Evolutionary conservation across 2,113 vertebrate species (phyloP).

Genomic region (Prietella phreatophila): DNA sequence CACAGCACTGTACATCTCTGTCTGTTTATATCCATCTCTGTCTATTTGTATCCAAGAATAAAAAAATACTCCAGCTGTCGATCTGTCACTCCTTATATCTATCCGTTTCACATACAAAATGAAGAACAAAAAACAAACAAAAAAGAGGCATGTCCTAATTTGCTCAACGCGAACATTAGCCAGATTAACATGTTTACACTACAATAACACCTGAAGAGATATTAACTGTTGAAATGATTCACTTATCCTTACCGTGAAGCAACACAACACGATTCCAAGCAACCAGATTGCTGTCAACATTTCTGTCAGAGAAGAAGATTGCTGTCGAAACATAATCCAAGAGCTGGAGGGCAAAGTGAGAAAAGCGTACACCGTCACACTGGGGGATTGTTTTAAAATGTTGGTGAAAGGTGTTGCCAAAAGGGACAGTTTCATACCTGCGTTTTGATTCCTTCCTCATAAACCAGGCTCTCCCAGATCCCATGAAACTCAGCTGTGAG

Average conservation of each 20-base stretch:
- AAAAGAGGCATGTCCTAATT: not conserved
- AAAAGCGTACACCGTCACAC: not conserved
- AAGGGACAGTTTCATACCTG: conserved; percentile 74
- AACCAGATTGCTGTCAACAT: conserved; percentile 90
- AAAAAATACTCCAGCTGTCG: not conserved
- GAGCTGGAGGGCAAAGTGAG: conserved; percentile 70
- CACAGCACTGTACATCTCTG: not conserved
- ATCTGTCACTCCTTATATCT: not conserved
- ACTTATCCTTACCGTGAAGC: conserved; percentile 81
- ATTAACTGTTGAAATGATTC: not conserved
- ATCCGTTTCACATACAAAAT: not conserved
- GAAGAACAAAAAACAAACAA: not conserved
- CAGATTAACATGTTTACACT: not conserved
- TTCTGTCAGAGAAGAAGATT: conserved; percentile 92
- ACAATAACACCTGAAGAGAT: not conserved
- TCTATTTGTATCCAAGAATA: not conserved
- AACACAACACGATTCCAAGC: conserved; percentile 95
- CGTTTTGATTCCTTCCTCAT: conserved; percentile 86
- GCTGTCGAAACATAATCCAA: conserved; percentile 91
- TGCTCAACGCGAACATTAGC: not conserved
- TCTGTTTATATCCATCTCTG: not conserved
- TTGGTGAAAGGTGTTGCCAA: not conserved
- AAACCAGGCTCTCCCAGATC: conserved; percentile 95
- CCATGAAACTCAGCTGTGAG: conserved; percentile 89
- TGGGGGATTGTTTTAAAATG: not conserved